These are phyloP conservation scores for Drosophila erecta DNA, from an alignment of 1,140 invertebrate species.

Conservation along the genomic window DNA sequence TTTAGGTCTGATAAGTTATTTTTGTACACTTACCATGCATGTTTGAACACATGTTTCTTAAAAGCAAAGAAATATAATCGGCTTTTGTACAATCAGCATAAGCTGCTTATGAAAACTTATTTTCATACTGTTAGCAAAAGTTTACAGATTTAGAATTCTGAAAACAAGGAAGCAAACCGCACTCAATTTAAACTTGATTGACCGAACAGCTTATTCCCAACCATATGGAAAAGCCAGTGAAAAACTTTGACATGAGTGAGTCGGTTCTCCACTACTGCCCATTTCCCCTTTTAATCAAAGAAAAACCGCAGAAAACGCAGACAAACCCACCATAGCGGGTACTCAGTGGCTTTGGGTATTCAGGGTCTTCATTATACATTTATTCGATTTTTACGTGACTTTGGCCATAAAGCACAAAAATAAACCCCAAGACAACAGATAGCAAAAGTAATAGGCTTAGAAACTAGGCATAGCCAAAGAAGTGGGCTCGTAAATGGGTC, in stretches of 20 bases:
- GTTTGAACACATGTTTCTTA: constrained; percentile 14
- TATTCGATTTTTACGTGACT: constrained; percentile 78
- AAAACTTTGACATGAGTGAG: constrained; percentile 30
- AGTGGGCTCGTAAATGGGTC: constrained; percentile 41
- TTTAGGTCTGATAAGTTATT: constrained; percentile 42
- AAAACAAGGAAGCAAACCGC: constrained; percentile 14
- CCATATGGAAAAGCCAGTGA: constrained; percentile 26
- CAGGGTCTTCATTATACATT: constrained; percentile 70
- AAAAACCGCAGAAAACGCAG: constrained; percentile 25
- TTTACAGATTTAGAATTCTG: background rate
- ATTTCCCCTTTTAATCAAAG: background rate
- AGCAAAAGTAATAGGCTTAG: constrained; percentile 26
- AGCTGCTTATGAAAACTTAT: constrained; percentile 7
- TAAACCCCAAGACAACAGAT: constrained; percentile 52
- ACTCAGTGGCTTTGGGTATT: constrained; percentile 47
- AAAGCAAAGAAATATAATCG: constrained; percentile 14
- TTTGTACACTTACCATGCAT: constrained; percentile 1
- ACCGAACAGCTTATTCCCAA: constrained; percentile 22
- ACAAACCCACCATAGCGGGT: constrained; percentile 16
- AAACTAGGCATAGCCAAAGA: constrained; percentile 13
- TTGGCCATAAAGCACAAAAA: constrained; percentile 73
- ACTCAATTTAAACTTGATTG: constrained; percentile 32
- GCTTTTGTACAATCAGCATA: constrained; percentile 7
- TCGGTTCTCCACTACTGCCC: background rate
- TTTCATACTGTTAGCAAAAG: constrained; percentile 16